phyloP scores from a whole-genome alignment of 64 coral and sea anemone species.

The Montipora efflorescens region DNA sequence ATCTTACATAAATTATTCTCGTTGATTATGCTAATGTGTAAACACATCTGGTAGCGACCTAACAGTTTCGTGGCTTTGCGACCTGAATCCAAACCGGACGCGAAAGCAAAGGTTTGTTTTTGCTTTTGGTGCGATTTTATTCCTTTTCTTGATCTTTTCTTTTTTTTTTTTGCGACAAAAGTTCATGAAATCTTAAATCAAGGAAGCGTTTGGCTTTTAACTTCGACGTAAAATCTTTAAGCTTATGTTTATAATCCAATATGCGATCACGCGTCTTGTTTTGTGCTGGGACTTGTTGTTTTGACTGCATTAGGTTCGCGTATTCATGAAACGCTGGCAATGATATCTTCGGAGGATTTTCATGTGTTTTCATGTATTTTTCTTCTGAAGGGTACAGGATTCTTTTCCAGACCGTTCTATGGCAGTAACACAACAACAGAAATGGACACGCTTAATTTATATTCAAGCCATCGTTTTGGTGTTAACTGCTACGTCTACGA shows the following conservation, averaged over 20 bases:
- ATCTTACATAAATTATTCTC: slow-evolving; percentile 31
- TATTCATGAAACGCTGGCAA: too few relatives aligned
- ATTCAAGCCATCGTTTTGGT: too few relatives aligned
- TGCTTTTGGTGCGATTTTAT: background rate
- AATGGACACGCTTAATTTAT: too few relatives aligned
- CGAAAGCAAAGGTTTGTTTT: slow-evolving; percentile 11
- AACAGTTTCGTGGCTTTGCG: background rate
- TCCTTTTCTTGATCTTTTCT: background rate
- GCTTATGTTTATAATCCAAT: background rate
- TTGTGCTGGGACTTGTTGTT: background rate
- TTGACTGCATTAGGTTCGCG: background rate
- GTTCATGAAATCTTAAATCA: background rate
- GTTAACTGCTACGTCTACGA: too few relatives aligned
- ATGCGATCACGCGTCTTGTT: background rate
- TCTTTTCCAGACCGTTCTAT: too few relatives aligned
- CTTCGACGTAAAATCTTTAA: background rate
- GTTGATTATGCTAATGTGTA: slow-evolving; percentile 17
- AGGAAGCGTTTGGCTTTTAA: background rate
- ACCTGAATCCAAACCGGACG: background rate
- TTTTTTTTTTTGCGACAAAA: background rate
- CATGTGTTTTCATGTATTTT: too few relatives aligned
- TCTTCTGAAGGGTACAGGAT: too few relatives aligned
- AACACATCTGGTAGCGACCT: background rate
- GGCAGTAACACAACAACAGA: too few relatives aligned
- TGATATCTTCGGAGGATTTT: too few relatives aligned